Percentiles rank a stretch among this genome's conserved stretches.
These are phyloP conservation scores for Nymphicus hollandicus DNA, from an alignment of 2,113 vertebrate genomes.

Conservation along the genomic window DNA sequence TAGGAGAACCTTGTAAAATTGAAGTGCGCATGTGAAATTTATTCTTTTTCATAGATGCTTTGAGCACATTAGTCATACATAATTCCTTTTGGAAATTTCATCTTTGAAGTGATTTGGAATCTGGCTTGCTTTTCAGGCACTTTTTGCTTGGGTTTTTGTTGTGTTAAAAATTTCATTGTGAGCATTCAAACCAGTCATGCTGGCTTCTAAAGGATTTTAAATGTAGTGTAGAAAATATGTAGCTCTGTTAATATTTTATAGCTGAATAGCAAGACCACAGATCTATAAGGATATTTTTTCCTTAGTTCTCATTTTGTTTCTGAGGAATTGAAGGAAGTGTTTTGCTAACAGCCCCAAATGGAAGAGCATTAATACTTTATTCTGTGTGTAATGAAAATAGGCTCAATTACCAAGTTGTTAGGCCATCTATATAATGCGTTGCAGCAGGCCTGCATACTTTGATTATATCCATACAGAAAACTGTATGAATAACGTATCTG, in stretches of 20 bases:
- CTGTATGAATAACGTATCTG: not conserved
- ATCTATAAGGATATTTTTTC: not conserved
- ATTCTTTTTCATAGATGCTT: not conserved
- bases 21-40: not conserved
- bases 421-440: not conserved
- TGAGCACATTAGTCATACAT: not conserved
- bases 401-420: not conserved
- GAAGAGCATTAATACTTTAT: not conserved
- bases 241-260: not conserved
- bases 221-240: not conserved
- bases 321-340: not conserved
- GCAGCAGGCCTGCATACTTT: not conserved
- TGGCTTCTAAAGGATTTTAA: slow-evolving; percentile 14
- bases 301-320: not conserved
- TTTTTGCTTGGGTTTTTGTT: not conserved
- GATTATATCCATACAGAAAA: not conserved
- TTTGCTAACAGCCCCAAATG: not conserved
- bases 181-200: not conserved
- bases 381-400: not conserved
- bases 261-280: not conserved
- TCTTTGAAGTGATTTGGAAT: slow-evolving; percentile 16
- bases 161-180: not conserved
- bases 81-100: slow-evolving; percentile 12
- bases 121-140: not conserved
- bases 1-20: not conserved